These are phyloP conservation scores for Oreochromis aureus DNA, from an alignment of 2,113 vertebrate genomes.

Conservation along the genomic window DNA sequence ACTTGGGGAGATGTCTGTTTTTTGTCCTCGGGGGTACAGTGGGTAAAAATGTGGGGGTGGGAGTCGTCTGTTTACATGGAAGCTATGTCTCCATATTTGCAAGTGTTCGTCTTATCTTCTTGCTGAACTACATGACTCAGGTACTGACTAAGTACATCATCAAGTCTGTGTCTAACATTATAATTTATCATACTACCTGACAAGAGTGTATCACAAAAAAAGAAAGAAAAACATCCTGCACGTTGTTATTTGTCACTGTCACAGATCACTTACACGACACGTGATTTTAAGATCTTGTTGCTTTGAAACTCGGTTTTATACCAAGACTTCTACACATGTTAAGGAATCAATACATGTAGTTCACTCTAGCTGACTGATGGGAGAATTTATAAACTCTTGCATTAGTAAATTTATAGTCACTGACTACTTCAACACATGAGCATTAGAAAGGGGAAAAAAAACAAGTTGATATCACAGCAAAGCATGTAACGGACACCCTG, in stretches of 20 bases:
- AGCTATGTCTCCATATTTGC: conserved; percentile 13
- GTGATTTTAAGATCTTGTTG: background rate
- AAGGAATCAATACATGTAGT: background rate
- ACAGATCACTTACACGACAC: background rate
- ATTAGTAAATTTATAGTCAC: background rate
- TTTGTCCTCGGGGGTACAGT: background rate
- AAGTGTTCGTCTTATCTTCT: background rate
- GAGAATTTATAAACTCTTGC: background rate
- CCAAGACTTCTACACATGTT: background rate
- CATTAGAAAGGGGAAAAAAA: background rate
- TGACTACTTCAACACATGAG: background rate
- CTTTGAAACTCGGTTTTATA: background rate
- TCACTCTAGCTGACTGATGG: background rate
- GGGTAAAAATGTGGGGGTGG: conserved; percentile 24
- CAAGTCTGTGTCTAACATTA: background rate
- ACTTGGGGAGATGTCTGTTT: background rate
- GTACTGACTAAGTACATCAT: conserved; percentile 1
- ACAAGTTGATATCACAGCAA: background rate
- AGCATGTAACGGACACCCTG: background rate
- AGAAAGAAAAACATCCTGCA: background rate
- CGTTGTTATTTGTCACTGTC: background rate
- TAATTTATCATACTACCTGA: background rate
- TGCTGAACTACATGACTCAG: conserved; percentile 32
- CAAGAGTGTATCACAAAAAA: background rate
- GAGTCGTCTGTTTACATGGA: conserved; percentile 25